These are phyloP conservation scores for Pyrocephalus nanus DNA, from an alignment of 2,797 vertebrate genomes.

Conservation along the genomic window DNA sequence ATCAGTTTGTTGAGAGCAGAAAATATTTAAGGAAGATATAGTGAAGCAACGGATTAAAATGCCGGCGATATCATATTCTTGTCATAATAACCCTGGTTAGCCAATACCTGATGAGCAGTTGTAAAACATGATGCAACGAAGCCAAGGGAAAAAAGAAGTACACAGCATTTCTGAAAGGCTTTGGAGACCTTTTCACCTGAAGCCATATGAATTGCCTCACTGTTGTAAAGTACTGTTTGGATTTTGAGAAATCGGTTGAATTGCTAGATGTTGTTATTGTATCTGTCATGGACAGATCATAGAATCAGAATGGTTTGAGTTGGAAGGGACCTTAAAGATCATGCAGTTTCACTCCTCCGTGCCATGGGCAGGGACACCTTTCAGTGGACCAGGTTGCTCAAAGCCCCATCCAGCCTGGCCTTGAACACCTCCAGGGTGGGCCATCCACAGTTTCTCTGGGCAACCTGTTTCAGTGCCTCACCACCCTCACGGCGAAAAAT, in stretches of 20 bases:
- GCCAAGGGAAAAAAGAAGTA: conserved; percentile 20
- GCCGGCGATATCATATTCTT: background rate
- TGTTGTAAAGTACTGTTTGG: background rate
- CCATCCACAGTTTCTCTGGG: background rate
- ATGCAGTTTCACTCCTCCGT: background rate
- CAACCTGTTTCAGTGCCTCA: background rate
- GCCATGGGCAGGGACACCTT: background rate
- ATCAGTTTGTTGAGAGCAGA: conserved; percentile 8
- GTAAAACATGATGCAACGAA: conserved; percentile 56
- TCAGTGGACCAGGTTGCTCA: background rate
- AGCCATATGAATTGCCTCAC: background rate
- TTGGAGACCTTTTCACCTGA: conserved; percentile 32
- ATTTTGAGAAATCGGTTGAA: background rate
- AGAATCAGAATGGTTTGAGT: background rate
- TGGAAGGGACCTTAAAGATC: background rate
- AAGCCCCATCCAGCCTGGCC: too few species aligned
- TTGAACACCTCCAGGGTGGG: background rate
- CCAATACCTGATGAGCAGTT: conserved; percentile 27
- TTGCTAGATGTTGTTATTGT: background rate
- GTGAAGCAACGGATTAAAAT: conserved; percentile 22
- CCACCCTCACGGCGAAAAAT: background rate
- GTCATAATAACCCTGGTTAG: background rate
- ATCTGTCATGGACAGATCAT: background rate
- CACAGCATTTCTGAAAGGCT: background rate
- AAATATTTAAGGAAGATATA: conserved; percentile 1